phyloP scores from a whole-genome alignment of 2,113 vertebrate genomes.

The Silurus glanis region DNA sequence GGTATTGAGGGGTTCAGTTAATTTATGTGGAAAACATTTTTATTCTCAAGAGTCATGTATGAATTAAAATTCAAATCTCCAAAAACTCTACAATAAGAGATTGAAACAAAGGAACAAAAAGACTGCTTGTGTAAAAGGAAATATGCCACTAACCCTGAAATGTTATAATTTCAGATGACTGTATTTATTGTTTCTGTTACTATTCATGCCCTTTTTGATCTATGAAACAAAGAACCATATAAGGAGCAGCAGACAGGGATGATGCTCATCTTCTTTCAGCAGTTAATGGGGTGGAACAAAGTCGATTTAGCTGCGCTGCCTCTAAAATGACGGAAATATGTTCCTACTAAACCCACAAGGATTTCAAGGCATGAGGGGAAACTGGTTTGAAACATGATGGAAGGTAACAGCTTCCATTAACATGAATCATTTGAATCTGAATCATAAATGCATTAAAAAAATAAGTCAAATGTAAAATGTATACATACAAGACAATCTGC shows the following conservation, averaged over 20 bases:
- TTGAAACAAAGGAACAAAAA: neutral
- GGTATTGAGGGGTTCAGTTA: neutral
- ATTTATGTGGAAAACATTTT: neutral
- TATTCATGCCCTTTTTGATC: constrained; percentile 29
- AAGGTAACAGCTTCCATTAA: neutral
- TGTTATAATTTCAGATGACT: constrained; percentile 6
- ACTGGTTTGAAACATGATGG: constrained; percentile 12
- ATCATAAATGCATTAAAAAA: neutral
- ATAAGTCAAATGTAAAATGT: neutral
- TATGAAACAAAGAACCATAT: constrained; percentile 46
- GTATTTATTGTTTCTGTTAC: constrained; percentile 29
- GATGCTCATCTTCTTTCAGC: constrained; percentile 39
- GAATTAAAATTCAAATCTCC: neutral
- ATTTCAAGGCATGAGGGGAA: constrained; percentile 31
- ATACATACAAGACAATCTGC: neutral
- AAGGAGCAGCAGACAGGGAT: constrained; percentile 56
- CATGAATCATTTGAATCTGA: neutral
- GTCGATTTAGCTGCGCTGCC: constrained; percentile 38
- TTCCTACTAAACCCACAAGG: constrained; percentile 9
- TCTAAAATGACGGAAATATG: constrained; percentile 38
- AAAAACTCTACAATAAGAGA: neutral
- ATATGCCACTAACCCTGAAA: neutral
- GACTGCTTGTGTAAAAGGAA: constrained; percentile 2
- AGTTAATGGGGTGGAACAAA: constrained; percentile 58
- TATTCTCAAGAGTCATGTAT: neutral